Evolutionary conservation across 2,113 vertebrate genomes (phyloP).

Genomic region (Balaenoptera acutorostrata): DNA sequence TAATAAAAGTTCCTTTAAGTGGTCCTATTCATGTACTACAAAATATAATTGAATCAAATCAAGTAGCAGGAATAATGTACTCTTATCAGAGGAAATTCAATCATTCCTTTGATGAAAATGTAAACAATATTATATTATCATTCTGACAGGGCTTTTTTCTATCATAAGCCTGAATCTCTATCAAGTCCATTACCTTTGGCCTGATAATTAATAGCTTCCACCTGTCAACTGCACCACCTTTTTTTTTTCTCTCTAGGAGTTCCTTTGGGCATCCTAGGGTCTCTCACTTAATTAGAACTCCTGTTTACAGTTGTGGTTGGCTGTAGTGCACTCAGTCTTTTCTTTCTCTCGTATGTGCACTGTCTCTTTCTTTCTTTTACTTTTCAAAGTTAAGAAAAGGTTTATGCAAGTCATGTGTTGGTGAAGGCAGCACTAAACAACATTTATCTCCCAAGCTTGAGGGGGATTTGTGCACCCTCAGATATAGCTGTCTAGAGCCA

Average conservation of each 20-base stretch:
- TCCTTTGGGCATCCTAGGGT: fast-evolving
- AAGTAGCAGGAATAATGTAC: not conserved
- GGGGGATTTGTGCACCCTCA: not conserved
- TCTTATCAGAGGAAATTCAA: not conserved
- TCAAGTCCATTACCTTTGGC: not conserved
- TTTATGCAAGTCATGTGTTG: not conserved
- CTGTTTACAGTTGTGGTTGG: not conserved
- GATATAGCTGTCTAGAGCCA: not conserved
- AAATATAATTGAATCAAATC: not conserved
- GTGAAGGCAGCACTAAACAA: not conserved
- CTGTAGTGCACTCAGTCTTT: not conserved
- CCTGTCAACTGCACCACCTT: not conserved
- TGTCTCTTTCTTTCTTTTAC: not conserved
- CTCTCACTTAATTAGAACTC: not conserved
- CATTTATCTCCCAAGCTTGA: not conserved
- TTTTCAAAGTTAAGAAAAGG: not conserved
- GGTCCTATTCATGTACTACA: not conserved
- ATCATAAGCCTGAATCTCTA: not conserved
- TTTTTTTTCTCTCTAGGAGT: not conserved
- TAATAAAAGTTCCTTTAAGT: not conserved
- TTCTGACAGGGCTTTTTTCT: not conserved
- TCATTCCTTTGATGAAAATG: not conserved
- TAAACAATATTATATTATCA: not conserved
- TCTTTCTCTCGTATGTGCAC: not conserved
- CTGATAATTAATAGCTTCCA: not conserved